Percentiles rank a stretch among this genome's conserved stretches.
phyloP scores from a whole-genome alignment of 2,888 invertebrate genomes.

The Maniola hyperantus region DNA sequence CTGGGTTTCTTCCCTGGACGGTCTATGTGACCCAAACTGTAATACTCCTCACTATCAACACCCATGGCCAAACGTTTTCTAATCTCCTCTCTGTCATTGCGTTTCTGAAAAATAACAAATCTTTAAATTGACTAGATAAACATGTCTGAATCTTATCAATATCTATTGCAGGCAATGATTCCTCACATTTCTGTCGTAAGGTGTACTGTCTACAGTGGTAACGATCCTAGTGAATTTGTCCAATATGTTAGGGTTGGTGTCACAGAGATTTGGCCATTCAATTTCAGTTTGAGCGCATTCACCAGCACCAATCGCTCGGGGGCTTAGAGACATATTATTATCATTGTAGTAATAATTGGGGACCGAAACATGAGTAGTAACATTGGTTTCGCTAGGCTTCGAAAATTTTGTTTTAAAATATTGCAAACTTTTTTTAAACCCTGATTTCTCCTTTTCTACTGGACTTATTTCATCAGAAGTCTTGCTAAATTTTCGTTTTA shows the following conservation, averaged over 20 bases:
- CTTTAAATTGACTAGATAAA: constrained; percentile 10
- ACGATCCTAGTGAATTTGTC: constrained; percentile 77
- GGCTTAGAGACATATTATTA: constrained; percentile 75
- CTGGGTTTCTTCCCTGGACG: constrained; percentile 92
- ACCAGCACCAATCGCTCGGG: constrained; percentile 77
- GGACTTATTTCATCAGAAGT: constrained; percentile 56
- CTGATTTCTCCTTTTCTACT: constrained; percentile 58
- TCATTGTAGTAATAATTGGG: constrained; percentile 56
- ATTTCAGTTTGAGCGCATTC: constrained; percentile 75
- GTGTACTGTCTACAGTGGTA: constrained; percentile 54
- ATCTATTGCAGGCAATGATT: constrained; percentile 10
- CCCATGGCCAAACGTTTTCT: constrained; percentile 94
- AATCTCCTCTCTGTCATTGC: constrained; percentile 96
- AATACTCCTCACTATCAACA: constrained; percentile 88
- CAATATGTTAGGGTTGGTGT: constrained; percentile 73
- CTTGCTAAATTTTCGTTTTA: constrained; percentile 72
- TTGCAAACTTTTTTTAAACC: constrained; percentile 61
- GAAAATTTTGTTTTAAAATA: constrained; percentile 64
- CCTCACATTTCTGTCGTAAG: constrained; percentile 58
- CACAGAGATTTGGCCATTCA: constrained; percentile 81
- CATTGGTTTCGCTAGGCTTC: constrained; percentile 55
- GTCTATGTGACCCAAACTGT: constrained; percentile 82
- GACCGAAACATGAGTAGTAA: constrained; percentile 45
- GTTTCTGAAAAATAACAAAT: constrained; percentile 84
- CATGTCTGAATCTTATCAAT: background rate